phyloP scores from a whole-genome alignment of 2,888 invertebrate species.

The Cryptus armator region DNA sequence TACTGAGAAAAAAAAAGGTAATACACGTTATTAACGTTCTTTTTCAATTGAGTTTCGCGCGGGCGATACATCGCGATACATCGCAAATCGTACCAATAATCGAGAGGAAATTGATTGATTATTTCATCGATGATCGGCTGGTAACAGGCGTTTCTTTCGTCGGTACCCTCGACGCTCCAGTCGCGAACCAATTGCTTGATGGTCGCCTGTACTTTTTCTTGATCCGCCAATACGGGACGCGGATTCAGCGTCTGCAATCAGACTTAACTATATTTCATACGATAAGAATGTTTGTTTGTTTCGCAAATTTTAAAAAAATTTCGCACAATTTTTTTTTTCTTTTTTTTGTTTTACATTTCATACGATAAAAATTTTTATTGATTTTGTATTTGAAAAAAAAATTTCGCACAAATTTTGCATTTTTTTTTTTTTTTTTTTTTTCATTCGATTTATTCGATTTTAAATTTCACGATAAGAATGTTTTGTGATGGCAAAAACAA shows the following conservation, averaged over 20 bases:
- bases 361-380: no score
- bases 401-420: background rate
- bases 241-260: slow-evolving; percentile 81
- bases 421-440: slow-evolving; percentile 1
- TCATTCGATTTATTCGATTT: background rate
- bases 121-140: slow-evolving; percentile 95
- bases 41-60: slow-evolving; percentile 17
- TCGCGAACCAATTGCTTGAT: slow-evolving; percentile 98
- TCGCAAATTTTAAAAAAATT: slow-evolving; percentile 72
- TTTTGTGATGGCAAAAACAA: no score
- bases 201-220: slow-evolving; percentile 96
- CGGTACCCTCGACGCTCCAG: slow-evolving; percentile 95
- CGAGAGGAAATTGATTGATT: slow-evolving; percentile 89
- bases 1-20: slow-evolving; percentile 81
- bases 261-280: slow-evolving; percentile 79
- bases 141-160: slow-evolving; percentile 95
- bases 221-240: slow-evolving; percentile 84
- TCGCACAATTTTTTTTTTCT: no score
- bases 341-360: background rate
- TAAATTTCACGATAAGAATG: no score
- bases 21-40: slow-evolving; percentile 14
- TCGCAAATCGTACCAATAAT: slow-evolving; percentile 85
- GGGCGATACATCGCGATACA: background rate
- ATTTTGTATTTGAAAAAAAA: no score
- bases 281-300: slow-evolving; percentile 72